Percentiles rank a stretch among this genome's conserved stretches.
Evolutionary conservation across 2,888 invertebrate genomes (phyloP).

Genomic region (Coenonympha arcania): DNA sequence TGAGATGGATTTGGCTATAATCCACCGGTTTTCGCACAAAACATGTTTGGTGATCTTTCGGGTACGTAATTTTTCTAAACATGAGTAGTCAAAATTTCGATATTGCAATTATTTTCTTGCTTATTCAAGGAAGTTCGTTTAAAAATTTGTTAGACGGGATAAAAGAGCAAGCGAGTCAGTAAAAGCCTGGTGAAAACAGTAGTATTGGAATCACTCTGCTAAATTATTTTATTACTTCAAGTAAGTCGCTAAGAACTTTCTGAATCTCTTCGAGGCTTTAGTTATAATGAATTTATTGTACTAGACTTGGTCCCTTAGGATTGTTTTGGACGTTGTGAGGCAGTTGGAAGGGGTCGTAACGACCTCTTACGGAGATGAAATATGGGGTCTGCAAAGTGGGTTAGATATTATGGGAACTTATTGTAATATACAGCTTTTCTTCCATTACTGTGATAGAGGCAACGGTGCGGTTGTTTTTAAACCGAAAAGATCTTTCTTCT

Average conservation of each 20-base stretch:
- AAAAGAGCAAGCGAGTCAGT: too few relatives aligned
- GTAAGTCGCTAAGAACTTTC: slow-evolving; percentile 9
- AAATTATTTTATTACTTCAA: neutral
- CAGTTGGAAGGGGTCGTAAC: slow-evolving; percentile 24
- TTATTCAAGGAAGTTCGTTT: too few relatives aligned
- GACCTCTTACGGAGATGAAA: slow-evolving; percentile 24
- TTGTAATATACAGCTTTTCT: neutral
- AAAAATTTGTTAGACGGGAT: too few relatives aligned
- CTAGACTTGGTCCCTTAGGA: slow-evolving; percentile 40
- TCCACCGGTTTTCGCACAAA: too few relatives aligned
- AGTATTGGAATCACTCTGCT: too few relatives aligned
- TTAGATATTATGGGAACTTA: neutral
- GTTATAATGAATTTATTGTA: slow-evolving; percentile 55
- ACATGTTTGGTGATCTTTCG: too few relatives aligned
- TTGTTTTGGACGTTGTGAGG: slow-evolving; percentile 25
- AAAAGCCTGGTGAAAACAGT: too few relatives aligned
- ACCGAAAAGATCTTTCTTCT: too few relatives aligned
- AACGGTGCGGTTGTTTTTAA: neutral
- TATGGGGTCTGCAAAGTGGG: slow-evolving; percentile 12
- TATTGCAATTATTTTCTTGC: too few relatives aligned
- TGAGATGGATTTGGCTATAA: too few relatives aligned
- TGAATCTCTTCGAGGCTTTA: slow-evolving; percentile 29
- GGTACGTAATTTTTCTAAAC: too few relatives aligned
- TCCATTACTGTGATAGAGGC: neutral
- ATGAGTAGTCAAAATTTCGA: too few relatives aligned